Base-by-base conservation (phyloP, 1,140 invertebrate species). In the Pentalonia nigronervosa region DNA sequence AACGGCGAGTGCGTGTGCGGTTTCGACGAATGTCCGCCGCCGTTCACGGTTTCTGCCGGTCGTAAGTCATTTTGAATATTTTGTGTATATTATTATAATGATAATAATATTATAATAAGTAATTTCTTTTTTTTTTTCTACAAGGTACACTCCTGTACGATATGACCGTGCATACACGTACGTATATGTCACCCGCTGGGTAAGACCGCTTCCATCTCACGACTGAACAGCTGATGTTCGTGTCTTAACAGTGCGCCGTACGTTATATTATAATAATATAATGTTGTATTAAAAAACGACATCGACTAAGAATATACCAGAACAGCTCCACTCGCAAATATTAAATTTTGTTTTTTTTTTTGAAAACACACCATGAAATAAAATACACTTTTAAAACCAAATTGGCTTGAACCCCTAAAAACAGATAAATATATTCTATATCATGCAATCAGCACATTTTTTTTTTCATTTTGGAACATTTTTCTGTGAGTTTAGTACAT, bases 101-200 rank as follows among this genome's bases (percentile, higher is more conserved):
- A 84, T 84, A 41, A 84, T 41, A 84, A 84, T 84, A 45, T 84
- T 25, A 83, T 83, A 83, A 83, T 83, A 83, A 83, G 36, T 45
- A 84, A 25, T 25, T 41, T 84, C 25, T 84, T 41, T 36, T 67
- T 84, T 41, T 84, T 41, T 36, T 67, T n/a, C 36, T 7, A 41
- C 36, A 11, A 41, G 2, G 9, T 4, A 9, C 30, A 45, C 3
- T 84, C 41, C 83, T 36, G 20, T 83, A 83, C 76, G 34, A 23
- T 34, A 83, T 11, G 56, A 60, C 56, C 4, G 8, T 60, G 11
- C 11, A 30, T 60, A 60, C 56, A 14, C 48, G 48, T 50, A 76
- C 30, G 41, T 84, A 84, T 84, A 84, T 41, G 36, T 84, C 41
- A 84, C 83, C 83, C 83, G 83, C 83, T 84, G 83, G 23, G 83